These are phyloP conservation scores for Australoheros scitulus DNA, from an alignment of 2,113 vertebrate species.

Conservation along the genomic window DNA sequence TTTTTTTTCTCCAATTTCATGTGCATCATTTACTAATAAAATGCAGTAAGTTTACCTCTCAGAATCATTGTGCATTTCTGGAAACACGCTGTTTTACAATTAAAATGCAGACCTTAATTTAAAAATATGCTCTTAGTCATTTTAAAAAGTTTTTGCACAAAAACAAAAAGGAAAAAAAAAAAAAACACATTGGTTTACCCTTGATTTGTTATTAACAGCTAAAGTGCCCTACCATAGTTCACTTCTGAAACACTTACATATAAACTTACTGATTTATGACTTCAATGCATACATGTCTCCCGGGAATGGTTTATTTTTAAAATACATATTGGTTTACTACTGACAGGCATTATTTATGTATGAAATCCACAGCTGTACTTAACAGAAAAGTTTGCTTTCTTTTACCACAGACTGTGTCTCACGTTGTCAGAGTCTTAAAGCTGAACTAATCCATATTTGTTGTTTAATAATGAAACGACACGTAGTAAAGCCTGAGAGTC, in stretches of 20 bases:
- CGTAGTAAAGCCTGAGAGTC: neutral
- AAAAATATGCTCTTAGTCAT: neutral
- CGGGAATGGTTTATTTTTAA: neutral
- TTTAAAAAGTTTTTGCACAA: neutral
- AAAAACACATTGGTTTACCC: neutral
- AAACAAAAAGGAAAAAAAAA: neutral
- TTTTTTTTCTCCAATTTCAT: neutral
- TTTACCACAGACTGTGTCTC: slow-evolving; percentile 11
- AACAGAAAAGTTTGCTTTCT: neutral
- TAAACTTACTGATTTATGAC: neutral
- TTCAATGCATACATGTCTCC: neutral
- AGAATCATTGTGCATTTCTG: neutral
- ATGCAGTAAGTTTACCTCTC: neutral
- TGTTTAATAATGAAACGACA: neutral
- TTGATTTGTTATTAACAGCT: slow-evolving; percentile 25
- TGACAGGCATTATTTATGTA: slow-evolving; percentile 25
- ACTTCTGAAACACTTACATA: neutral
- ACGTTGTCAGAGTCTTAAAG: neutral
- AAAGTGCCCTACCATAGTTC: slow-evolving; percentile 15
- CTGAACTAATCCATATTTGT: neutral
- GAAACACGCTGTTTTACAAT: neutral
- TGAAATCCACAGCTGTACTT: slow-evolving; percentile 14
- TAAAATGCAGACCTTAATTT: neutral
- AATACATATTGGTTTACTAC: slow-evolving; percentile 36
- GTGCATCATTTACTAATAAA: neutral